Percentiles rank a stretch among this genome's conserved stretches.
Evolutionary conservation across 2,888 invertebrate species (phyloP).

Genomic region (Coecobrya sp.): DNA sequence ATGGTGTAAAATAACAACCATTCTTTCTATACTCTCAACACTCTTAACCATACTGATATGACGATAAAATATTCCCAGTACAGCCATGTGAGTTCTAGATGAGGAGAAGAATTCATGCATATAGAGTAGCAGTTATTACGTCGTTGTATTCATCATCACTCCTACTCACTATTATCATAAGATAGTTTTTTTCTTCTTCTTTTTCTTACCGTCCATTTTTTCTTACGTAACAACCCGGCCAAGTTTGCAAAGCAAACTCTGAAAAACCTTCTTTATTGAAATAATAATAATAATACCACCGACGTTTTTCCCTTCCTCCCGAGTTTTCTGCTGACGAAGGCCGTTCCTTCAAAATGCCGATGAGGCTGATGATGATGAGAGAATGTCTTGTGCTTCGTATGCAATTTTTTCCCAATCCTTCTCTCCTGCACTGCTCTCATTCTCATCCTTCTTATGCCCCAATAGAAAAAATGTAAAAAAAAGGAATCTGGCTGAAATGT

Average conservation of each 20-base stretch:
- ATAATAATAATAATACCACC: slow-evolving; percentile 16
- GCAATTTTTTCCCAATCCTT: slow-evolving; percentile 56
- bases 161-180: slow-evolving; percentile 42
- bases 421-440: neutral
- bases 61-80: slow-evolving; percentile 23
- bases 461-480: neutral
- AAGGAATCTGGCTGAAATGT: slow-evolving; percentile 30
- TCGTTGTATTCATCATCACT: slow-evolving; percentile 68
- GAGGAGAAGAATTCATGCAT: slow-evolving; percentile 45
- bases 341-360: slow-evolving; percentile 57
- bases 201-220: slow-evolving; percentile 54
- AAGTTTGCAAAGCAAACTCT: slow-evolving; percentile 51
- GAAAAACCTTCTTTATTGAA: slow-evolving; percentile 17
- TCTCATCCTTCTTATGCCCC: slow-evolving; percentile 3
- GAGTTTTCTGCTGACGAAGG: slow-evolving; percentile 66
- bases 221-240: slow-evolving; percentile 66
- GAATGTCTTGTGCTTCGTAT: slow-evolving; percentile 64
- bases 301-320: neutral
- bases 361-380: slow-evolving; percentile 41
- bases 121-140: slow-evolving; percentile 62
- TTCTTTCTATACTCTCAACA: neutral
- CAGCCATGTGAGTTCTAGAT: neutral
- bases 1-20: slow-evolving; percentile 37
- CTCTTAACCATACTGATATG: neutral
- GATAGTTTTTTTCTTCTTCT: slow-evolving; percentile 37